phyloP scores from a whole-genome alignment of 2,113 vertebrate species.

The Bucco capensis region DNA sequence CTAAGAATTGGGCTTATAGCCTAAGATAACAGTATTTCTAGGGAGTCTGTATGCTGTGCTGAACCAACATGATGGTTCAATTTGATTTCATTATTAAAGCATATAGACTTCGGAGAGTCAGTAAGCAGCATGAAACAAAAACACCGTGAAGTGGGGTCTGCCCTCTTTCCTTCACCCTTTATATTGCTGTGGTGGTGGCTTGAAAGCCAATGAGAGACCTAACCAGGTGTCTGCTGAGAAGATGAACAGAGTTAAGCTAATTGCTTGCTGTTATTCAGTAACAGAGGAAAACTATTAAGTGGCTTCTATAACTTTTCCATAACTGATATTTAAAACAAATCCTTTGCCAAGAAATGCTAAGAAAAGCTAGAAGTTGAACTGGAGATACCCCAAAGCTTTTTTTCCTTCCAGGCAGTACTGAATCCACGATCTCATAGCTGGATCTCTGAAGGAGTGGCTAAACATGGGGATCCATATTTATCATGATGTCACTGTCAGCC shows the following conservation, averaged over 20 bases:
- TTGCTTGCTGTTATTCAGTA: background rate
- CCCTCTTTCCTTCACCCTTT: background rate
- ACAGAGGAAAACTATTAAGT: slow-evolving; percentile 46
- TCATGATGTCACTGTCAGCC: background rate
- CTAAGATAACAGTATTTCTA: slow-evolving; percentile 3
- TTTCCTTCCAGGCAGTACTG: background rate
- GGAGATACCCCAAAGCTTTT: background rate
- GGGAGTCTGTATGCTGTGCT: background rate
- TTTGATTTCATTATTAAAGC: background rate
- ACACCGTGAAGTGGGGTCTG: background rate
- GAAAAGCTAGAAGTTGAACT: background rate
- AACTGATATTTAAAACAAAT: slow-evolving; percentile 30
- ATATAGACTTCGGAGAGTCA: background rate
- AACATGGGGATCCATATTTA: background rate
- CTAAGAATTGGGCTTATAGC: background rate
- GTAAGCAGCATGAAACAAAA: background rate
- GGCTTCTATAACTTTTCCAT: slow-evolving; percentile 17
- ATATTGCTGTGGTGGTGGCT: background rate
- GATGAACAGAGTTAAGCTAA: slow-evolving; percentile 23
- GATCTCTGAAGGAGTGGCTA: background rate
- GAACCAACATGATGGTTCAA: background rate
- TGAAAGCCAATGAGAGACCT: background rate
- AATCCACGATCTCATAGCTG: background rate
- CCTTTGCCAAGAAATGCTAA: slow-evolving; percentile 12
- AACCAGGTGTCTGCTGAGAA: background rate